Evolutionary conservation across 2,797 vertebrate species (phyloP).

Genomic region (Sphaeramia orbicularis): DNA sequence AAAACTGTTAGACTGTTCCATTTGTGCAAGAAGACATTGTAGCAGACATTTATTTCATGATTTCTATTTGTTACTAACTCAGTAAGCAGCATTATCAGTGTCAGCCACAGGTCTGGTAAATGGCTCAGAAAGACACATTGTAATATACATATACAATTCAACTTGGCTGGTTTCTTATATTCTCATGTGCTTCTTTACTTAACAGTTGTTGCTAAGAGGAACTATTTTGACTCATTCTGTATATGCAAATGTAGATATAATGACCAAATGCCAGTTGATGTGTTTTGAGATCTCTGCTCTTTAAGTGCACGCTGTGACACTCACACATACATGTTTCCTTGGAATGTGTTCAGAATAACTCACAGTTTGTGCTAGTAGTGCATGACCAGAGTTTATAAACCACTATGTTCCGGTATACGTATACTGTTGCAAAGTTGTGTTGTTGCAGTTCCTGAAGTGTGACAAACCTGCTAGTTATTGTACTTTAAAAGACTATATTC

Average conservation of each 20-base stretch:
- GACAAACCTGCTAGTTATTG: slow-evolving; percentile 32
- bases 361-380: slow-evolving; percentile 63
- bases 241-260: slow-evolving; percentile 26
- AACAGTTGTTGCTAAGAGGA: slow-evolving; percentile 19
- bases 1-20: neutral
- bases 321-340: slow-evolving; percentile 46
- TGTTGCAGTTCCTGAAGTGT: slow-evolving; percentile 24
- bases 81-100: slow-evolving; percentile 16
- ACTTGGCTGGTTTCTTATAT: slow-evolving; percentile 37
- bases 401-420: slow-evolving; percentile 39
- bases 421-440: slow-evolving; percentile 3
- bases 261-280: slow-evolving; percentile 37
- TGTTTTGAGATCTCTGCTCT: slow-evolving; percentile 38
- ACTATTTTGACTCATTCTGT: slow-evolving; percentile 14
- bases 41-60: slow-evolving; percentile 17
- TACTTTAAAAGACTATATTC: slow-evolving; percentile 22
- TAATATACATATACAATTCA: neutral
- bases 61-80: slow-evolving; percentile 14
- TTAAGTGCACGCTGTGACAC: slow-evolving; percentile 32
- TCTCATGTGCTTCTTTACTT: slow-evolving; percentile 49
- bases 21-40: slow-evolving; percentile 31
- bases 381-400: slow-evolving; percentile 38
- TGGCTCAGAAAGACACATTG: slow-evolving; percentile 42
- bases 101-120: neutral
- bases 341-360: slow-evolving; percentile 68